Base-by-base conservation (phyloP, 2,797 vertebrate genomes). In the Enteromius fasciolatus region DNA sequence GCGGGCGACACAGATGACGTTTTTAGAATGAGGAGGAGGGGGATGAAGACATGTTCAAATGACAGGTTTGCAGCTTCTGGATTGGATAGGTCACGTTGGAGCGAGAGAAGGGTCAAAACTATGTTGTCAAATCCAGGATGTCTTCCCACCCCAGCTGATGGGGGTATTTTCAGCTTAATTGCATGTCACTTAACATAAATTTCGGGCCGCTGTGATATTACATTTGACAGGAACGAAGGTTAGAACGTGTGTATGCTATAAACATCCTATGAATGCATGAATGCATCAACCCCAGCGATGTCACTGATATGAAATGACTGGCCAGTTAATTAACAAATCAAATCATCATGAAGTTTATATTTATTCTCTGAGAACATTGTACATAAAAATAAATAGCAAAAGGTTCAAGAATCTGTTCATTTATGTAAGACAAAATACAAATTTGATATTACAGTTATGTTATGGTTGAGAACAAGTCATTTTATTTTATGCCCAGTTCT, bases 101-200 rank as follows among this genome's bases (percentile, higher is more conserved):
- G 73, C 39, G 6, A 50, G 41, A 75, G 33, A 46, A 52, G 50
- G 59, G 70, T 76, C 59, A 67, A 84, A 87, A 76, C 88, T 68
- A 80, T 90, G 83, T 93, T 93, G 94, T 94, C 93, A 91, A 89
- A 92, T 90, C 91, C 91, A 91, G 91, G 17, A 68, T 41, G 28
- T 52, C 66, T 73, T 68, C 46, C 5, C 63, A 59, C 2, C 64
- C 36, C 57, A 28, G 63, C 70, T 48, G 76, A 83, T 63, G 85
- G 52, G 8, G 2, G 67, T 46, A 17, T 46, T 80, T 80, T 66
- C 11, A 63, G 59, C 14, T 70, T 57, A 76, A 78, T 77, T 61
- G 68, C 74, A 79, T 4, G 20, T 82, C 76, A 76, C 44, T 82
- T 84, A 79, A 14, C 46, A 41, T 28, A 50, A n/a, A 83, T 83